Conservation (phyloP, 1,140 invertebrate genomes). For the Papilio glaucus region DNA sequence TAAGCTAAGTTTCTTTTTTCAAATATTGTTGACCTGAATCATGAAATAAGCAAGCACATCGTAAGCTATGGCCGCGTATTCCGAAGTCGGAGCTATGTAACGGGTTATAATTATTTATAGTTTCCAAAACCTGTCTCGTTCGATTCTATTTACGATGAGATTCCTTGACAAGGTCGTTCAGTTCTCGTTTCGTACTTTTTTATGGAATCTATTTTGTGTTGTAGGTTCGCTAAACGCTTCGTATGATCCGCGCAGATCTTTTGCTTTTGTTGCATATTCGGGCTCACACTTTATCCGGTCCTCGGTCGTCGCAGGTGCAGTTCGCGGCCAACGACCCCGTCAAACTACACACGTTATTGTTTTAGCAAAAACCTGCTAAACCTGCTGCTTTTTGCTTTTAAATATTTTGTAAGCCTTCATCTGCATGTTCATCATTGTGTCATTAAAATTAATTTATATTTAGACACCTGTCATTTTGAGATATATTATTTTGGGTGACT, state of each 20-base stretch:
- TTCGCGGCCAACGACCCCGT: conserved; percentile 64
- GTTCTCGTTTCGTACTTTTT: conserved; percentile 2
- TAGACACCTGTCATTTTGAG: background rate
- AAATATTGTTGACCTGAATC: no score
- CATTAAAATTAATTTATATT: background rate
- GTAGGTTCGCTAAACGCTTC: conserved; percentile 40
- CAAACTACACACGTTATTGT: conserved; percentile 6
- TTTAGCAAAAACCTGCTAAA: conserved; percentile 34
- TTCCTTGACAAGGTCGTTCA: conserved; percentile 22
- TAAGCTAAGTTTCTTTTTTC: no score
- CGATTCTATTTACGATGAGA: conserved; percentile 10
- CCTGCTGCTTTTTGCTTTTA: conserved; percentile 46
- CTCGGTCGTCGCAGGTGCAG: conserved; percentile 70
- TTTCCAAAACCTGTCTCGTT: conserved; percentile 11
- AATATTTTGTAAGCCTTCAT: conserved; percentile 11
- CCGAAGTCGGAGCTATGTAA: background rate
- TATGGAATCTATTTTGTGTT: conserved; percentile 22
- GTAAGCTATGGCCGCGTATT: no score
- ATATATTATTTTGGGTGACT: no score
- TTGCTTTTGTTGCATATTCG: conserved; percentile 72
- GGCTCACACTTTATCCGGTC: conserved; percentile 60
- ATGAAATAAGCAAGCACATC: no score
- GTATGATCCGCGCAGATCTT: conserved; percentile 10
- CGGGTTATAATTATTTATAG: conserved; percentile 11
- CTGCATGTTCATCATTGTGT: background rate